Base-by-base conservation (phyloP, 2,113 vertebrate genomes). In the Melospiza melodia region DNA sequence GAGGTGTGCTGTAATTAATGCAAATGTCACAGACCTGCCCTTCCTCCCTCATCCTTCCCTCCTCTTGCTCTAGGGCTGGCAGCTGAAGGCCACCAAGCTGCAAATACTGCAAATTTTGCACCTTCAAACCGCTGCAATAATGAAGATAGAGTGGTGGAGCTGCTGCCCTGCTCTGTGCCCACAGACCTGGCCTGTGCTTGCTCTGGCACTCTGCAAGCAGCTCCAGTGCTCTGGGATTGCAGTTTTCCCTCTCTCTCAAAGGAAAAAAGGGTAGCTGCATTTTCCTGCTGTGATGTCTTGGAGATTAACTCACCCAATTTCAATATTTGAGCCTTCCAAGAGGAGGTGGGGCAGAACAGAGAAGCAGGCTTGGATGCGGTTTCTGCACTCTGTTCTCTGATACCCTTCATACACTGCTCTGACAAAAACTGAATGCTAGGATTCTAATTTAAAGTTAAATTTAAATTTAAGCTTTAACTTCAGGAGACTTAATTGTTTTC, bases 121-220 rank as follows among this genome's bases (percentile, higher is more conserved):
- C 25, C 1, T 69, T 14, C 28, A 12, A 4, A 35, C 2, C 2
- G 12, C 24, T 11, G 28, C 1, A 5, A 4, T 5, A 3, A 28
- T 2, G 9, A 9, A 10, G 4, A 7, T 2, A 9, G 15, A 0
- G 3, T 2, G 17, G 7, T 9, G 41, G 7, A 0, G 1, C 10
- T 54, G n/a, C 20, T 46, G 41, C 65, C 67, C 27, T 8, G 2
- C 12, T 2, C 23, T 20, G 39, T 54, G 33, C 21, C 39, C 39
- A 39, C 39, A 39, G 39, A 39, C 39, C 39, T 39, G 2, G 14
- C 3, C 23, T 20, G 39, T 54, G 33, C 21, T 12, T 2, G 18
- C 55, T 20, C 39, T 49, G 84, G 4, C 35, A 12, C 12, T 0
- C 33, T 22, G 44, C 5, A 5, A n/a, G 35, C 39, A 23, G 1